phyloP scores from a whole-genome alignment of 2,797 vertebrate species.

The Hylomyscus alleni region DNA sequence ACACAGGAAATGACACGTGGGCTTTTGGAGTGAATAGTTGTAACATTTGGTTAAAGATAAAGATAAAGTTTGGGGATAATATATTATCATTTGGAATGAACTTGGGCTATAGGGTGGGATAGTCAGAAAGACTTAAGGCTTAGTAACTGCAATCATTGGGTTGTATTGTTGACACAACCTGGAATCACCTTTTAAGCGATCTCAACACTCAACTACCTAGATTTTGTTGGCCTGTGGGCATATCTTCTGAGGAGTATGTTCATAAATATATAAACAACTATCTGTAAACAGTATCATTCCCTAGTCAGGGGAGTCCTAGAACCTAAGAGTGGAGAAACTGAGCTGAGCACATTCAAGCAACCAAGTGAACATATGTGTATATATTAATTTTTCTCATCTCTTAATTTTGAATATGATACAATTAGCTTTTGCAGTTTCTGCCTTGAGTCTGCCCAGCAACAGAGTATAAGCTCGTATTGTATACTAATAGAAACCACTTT shows the following conservation, averaged over 20 bases:
- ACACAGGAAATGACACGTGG: background rate
- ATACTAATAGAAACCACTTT: background rate
- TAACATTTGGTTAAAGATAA: background rate
- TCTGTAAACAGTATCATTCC: background rate
- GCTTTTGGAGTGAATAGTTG: background rate
- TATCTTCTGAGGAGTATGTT: too few species aligned
- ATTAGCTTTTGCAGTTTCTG: background rate
- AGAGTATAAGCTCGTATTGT: background rate
- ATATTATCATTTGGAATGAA: background rate
- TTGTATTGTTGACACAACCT: background rate
- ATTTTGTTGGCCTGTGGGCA: background rate
- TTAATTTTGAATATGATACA: background rate
- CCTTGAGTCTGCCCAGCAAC: background rate
- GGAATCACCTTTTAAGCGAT: background rate
- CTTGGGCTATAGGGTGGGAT: background rate
- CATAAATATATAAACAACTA: background rate
- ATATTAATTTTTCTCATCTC: background rate
- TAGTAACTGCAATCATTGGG: background rate
- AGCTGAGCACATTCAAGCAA: background rate
- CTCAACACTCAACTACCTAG: background rate
- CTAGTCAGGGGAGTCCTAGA: background rate
- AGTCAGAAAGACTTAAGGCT: background rate
- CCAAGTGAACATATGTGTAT: background rate
- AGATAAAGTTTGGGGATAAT: background rate
- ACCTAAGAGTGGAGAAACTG: background rate